Conservation (phyloP, 2,888 invertebrate species). For the Oscheius sp. region DNA sequence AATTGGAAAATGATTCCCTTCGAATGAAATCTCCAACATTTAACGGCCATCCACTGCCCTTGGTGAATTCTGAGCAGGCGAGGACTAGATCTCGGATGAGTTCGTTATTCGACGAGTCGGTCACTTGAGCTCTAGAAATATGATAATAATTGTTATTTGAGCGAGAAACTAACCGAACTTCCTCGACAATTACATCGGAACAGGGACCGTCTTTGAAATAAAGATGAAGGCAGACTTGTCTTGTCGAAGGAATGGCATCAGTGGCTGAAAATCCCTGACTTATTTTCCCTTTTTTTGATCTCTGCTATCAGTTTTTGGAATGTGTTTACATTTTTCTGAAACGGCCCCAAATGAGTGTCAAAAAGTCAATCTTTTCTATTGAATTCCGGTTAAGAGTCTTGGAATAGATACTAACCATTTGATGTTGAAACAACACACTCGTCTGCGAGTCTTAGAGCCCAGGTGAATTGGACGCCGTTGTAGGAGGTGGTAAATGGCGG, state of each 20-base stretch:
- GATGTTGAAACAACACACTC: constrained; percentile 47
- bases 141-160: background rate
- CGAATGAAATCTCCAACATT: constrained; percentile 40
- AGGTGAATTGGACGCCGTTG: constrained; percentile 69
- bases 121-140: constrained; percentile 14
- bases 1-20: constrained; percentile 54
- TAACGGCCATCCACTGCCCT: constrained; percentile 65
- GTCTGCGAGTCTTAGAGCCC: constrained; percentile 61
- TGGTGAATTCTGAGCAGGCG: constrained; percentile 18
- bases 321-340: background rate
- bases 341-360: too few species aligned
- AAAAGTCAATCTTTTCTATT: background rate
- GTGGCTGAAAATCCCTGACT: background rate
- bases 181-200: constrained; percentile 57
- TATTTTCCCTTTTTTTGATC: too few species aligned
- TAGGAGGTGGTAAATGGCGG: constrained; percentile 65
- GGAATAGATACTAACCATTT: constrained; percentile 35
- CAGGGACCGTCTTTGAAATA: constrained; percentile 69
- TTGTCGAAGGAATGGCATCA: constrained; percentile 10
- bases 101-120: constrained; percentile 12
- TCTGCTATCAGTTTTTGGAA: background rate
- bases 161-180: constrained; percentile 45
- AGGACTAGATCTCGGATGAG: constrained; percentile 27
- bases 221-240: constrained; percentile 60
- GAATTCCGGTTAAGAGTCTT: background rate